phyloP scores from a whole-genome alignment of 2,113 vertebrate species.

The Channa argus region DNA sequence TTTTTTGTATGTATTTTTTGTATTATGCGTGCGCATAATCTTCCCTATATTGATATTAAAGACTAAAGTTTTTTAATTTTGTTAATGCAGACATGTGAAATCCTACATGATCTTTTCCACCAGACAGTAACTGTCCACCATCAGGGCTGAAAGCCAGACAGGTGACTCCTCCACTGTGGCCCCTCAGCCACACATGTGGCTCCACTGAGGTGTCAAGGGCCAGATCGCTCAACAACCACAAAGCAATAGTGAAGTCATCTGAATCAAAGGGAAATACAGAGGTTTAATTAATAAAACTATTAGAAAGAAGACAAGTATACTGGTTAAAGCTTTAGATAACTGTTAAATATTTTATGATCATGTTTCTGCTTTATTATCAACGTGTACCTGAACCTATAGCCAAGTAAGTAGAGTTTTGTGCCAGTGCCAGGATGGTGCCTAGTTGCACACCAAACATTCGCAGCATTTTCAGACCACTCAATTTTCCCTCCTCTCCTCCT shows the following conservation, averaged over 20 bases:
- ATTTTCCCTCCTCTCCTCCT: background rate
- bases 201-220: background rate
- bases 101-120: conserved; percentile 87
- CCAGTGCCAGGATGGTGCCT: conserved; percentile 80
- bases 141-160: conserved; percentile 87
- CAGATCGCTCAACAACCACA: conserved; percentile 82
- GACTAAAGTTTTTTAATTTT: no score
- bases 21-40: no score
- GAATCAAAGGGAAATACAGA: conserved; percentile 18
- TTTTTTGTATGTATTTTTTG: no score
- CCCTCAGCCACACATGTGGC: conserved; percentile 70
- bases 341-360: no score
- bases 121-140: conserved; percentile 84
- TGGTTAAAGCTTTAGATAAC: no score
- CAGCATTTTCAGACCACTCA: conserved; percentile 33
- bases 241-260: conserved; percentile 85
- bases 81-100: no score
- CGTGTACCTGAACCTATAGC: conserved; percentile 86
- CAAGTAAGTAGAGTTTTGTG: conserved; percentile 80
- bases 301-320: no score
- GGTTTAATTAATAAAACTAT: background rate
- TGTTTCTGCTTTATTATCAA: background rate
- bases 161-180: conserved; percentile 85
- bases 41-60: no score
- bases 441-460: conserved; percentile 68